phyloP scores from a whole-genome alignment of 2,888 invertebrate species.

The Caenorhabditis sinica region DNA sequence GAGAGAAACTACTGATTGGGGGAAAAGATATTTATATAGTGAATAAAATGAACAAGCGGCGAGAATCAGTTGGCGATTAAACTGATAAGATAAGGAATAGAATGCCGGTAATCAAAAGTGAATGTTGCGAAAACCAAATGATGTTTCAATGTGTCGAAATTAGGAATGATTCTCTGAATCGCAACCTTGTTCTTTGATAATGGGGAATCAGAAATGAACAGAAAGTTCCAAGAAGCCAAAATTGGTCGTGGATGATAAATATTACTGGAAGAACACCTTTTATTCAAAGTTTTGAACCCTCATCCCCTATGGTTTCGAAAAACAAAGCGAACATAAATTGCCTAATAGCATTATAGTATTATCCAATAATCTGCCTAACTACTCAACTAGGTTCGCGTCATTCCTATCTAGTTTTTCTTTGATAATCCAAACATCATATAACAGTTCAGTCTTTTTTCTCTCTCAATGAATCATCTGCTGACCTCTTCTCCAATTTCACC shows the following conservation, averaged over 20 bases:
- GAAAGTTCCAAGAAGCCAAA: no score
- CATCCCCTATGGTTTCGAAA: background rate
- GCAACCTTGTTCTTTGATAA: background rate
- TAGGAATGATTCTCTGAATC: background rate
- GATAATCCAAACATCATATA: constrained; percentile 17
- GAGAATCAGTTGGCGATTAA: constrained; percentile 13
- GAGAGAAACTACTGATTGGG: background rate
- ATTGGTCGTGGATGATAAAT: no score
- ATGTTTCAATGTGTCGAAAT: constrained; percentile 8
- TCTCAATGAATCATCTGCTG: constrained; percentile 22
- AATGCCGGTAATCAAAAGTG: constrained; percentile 15
- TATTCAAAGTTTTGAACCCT: background rate
- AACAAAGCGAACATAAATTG: background rate
- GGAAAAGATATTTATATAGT: constrained; percentile 37
- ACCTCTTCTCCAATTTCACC: constrained; percentile 35
- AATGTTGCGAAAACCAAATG: constrained; percentile 35
- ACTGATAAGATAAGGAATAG: constrained; percentile 35
- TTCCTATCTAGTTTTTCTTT: background rate
- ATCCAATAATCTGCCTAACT: background rate
- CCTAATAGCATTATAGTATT: background rate
- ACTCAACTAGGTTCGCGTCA: background rate
- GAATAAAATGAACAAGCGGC: constrained; percentile 6
- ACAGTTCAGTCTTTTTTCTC: background rate
- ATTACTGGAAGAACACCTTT: no score
- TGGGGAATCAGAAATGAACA: no score